Conservation (phyloP, 37 sponge, comb jelly and placozoan species). For the Halisarca cf. caerulea region DNA sequence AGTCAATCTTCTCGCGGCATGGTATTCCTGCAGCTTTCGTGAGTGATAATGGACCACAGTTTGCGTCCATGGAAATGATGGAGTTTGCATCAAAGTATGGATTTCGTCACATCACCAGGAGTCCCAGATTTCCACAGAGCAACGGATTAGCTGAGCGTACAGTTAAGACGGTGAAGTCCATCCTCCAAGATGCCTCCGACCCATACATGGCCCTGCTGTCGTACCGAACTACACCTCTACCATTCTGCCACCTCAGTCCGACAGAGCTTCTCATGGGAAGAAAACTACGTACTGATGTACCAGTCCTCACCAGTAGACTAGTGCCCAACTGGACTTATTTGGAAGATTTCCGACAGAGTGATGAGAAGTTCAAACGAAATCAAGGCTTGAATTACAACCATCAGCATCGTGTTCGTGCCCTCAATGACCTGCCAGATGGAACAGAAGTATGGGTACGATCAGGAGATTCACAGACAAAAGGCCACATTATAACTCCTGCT, state of each 20-base stretch:
- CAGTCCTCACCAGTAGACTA: conserved; percentile 21
- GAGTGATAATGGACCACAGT: conserved; percentile 66
- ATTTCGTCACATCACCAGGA: conserved; percentile 52
- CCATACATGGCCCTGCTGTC: conserved; percentile 23
- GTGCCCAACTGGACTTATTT: conserved; percentile 56
- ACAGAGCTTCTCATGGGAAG: conserved; percentile 57
- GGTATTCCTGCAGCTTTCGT: conserved; percentile 51
- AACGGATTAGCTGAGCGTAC: conserved; percentile 54
- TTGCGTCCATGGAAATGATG: conserved; percentile 34
- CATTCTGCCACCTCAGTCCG: conserved; percentile 49
- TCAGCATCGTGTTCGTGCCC: conserved; percentile 25
- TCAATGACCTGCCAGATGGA: conserved; percentile 23
- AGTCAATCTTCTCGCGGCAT: conserved; percentile 38
- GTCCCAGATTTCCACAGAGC: conserved; percentile 53
- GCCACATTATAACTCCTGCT: too few relatives aligned
- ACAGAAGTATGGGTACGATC: conserved; percentile 46
- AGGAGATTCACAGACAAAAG: too few relatives aligned
- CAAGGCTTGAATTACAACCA: conserved; percentile 37
- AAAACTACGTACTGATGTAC: conserved; percentile 30
- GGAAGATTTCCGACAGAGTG: conserved; percentile 1
- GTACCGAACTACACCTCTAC: conserved; percentile 54
- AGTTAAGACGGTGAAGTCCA: conserved; percentile 46
- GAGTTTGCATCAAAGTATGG: conserved; percentile 32
- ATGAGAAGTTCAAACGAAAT: conserved; percentile 4
- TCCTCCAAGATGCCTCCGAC: conserved; percentile 19